A percentile compares a stretch with the other conserved stretches of the same genome.
Conservation (phyloP, 2,113 vertebrate species). For the Corydoras sp. region DNA sequence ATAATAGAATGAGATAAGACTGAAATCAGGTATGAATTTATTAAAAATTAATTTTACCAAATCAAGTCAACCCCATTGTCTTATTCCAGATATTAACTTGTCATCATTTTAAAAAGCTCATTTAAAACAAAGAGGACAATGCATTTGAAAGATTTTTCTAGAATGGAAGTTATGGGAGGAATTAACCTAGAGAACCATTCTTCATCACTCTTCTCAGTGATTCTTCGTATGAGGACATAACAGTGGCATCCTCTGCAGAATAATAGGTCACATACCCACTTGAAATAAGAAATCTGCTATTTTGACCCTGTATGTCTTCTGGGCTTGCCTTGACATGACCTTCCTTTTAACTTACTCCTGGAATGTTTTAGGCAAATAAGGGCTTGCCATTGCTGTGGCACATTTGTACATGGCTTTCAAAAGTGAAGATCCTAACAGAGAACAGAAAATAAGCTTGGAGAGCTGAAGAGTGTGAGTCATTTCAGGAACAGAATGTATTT, state of each 20-base stretch:
- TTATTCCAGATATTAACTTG: too few species aligned
- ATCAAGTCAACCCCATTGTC: too few species aligned
- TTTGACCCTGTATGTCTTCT: conserved; percentile 5
- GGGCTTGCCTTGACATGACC: conserved; percentile 17
- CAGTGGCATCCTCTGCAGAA: not conserved
- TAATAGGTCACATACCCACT: not conserved
- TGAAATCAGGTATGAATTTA: too few species aligned
- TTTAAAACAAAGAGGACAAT: conserved; percentile 2
- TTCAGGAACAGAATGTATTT: conserved; percentile 31
- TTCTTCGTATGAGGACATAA: conserved; percentile 6
- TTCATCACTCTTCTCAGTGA: conserved; percentile 11
- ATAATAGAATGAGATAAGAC: too few species aligned
- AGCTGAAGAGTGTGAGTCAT: conserved; percentile 33
- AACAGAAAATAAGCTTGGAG: conserved; percentile 19
- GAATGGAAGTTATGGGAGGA: not conserved
- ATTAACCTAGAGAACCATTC: not conserved
- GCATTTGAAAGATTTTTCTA: not conserved
- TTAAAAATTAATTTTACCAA: too few species aligned
- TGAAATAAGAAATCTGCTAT: conserved; percentile 1
- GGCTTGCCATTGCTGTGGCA: not conserved
- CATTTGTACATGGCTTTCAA: conserved; percentile 1
- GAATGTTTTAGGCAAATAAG: conserved; percentile 7
- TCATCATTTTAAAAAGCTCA: not conserved
- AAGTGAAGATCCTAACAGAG: not conserved
- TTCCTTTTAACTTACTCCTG: not conserved